Base-by-base conservation (phyloP, 2,888 invertebrate genomes). In the Rotaria socialis region DNA sequence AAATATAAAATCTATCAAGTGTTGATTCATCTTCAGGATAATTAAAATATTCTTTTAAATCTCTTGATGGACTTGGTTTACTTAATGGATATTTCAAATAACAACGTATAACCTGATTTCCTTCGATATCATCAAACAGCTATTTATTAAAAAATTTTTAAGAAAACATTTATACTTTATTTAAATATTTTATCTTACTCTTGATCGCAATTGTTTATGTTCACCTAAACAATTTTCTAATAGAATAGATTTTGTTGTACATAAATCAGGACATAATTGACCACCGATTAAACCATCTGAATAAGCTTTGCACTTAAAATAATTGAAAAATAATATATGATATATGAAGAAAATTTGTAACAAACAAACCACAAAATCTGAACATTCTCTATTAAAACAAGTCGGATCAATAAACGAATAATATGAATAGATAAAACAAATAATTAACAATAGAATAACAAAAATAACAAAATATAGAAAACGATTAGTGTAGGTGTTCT, bases 31-130 rank as follows among this genome's bases (percentile, higher is more conserved):
- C 67, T 14, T 27, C 11, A 16, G 67, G 67, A 35, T n/a, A 67
- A 27, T 67, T 35, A 41, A 67, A 67, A 67, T 67, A 35, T 6
- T 67, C 6, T 67, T 67, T 67, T 5, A 67, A 16, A 67, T 67
- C 67, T 41, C 67, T 35, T 2, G 67, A 67, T 35, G 67, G 67
- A 67, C 35, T 41, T 5, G 35, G 19, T 67, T 67, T 67, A 19
- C 67, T 67, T 35, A 67, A 67, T 67, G 67, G 67, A 67, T 67
- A 35, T 67, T 35, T 67, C 19, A 67, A 67, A 67, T 67, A 67
- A 35, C 67, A 67, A 41, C 67, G 67, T 35, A 67, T 67, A 35
- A 67, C 67, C 35, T 67, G 67, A 35, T 67, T 11, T 14, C 35
- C 35, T 35, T 67, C 67, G 10, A 7, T 67, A 41, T 67, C 67